Conservation (phyloP, 2,797 vertebrate genomes). For the Sebastes melanostomus region DNA sequence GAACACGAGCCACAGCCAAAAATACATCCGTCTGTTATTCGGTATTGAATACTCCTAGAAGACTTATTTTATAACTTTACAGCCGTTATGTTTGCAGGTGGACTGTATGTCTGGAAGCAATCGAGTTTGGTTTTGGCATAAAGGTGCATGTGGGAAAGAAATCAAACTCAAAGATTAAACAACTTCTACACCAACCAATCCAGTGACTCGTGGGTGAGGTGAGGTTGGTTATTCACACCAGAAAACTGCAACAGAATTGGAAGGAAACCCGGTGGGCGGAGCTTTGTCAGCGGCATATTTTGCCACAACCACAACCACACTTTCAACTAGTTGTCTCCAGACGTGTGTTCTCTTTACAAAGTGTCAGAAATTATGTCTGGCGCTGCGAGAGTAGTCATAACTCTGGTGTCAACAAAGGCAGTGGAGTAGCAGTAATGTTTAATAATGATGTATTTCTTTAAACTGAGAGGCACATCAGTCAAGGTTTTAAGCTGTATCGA, state of each 20-base stretch:
- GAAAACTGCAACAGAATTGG: not conserved
- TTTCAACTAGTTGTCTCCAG: slow-evolving; percentile 33
- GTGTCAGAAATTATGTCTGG: slow-evolving; percentile 35
- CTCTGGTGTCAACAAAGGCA: slow-evolving; percentile 29
- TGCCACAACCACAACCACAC: slow-evolving; percentile 55
- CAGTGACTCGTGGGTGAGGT: slow-evolving; percentile 1
- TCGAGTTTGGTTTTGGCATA: not conserved
- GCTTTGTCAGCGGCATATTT: slow-evolving; percentile 2
- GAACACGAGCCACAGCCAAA: slow-evolving; percentile 27
- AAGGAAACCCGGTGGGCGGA: slow-evolving; percentile 24
- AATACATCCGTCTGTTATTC: slow-evolving; percentile 20
- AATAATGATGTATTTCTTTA: not conserved
- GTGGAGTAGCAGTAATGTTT: slow-evolving; percentile 14
- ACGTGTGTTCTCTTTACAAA: slow-evolving; percentile 12
- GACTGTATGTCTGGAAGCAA: slow-evolving; percentile 2
- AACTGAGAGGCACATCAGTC: not conserved
- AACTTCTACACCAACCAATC: not conserved
- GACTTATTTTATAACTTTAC: slow-evolving; percentile 6
- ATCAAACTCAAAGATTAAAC: not conserved
- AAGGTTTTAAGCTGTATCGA: not conserved
- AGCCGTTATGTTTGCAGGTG: slow-evolving; percentile 11
- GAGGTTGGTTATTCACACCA: slow-evolving; percentile 27
- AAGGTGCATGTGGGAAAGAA: not conserved
- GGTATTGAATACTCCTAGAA: slow-evolving; percentile 6
- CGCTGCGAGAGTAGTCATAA: not conserved